Evolutionary conservation across 1,140 invertebrate species (phyloP).

Genomic region (Steinernema khuongi): DNA sequence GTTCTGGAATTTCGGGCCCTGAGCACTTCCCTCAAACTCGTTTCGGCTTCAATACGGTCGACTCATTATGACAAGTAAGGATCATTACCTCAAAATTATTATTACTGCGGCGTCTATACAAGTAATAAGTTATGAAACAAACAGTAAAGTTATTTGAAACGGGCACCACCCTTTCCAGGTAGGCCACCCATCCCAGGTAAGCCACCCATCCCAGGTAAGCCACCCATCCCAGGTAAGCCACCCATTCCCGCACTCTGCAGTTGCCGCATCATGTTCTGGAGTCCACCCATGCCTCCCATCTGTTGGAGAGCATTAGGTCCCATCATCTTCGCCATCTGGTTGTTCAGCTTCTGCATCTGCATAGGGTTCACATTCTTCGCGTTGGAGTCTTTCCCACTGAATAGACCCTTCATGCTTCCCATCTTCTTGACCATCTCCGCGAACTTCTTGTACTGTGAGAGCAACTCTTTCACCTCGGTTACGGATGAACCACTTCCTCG

Average conservation of each 20-base stretch:
- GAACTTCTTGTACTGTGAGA: slow-evolving; percentile 97
- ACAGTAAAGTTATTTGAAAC: not conserved
- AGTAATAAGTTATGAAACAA: not conserved
- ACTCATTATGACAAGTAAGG: no score
- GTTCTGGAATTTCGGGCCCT: no score
- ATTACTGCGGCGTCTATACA: no score
- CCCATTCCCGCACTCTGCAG: not conserved
- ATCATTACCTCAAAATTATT: no score
- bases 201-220: not conserved
- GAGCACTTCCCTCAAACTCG: no score
- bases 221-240: not conserved
- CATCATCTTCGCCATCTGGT: slow-evolving; percentile 99
- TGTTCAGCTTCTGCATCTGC: slow-evolving; percentile 96
- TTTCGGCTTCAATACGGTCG: no score
- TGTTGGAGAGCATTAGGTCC: slow-evolving; percentile 91
- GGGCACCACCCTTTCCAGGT: no score
- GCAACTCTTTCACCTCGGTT: slow-evolving; percentile 90
- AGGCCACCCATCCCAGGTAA: not conserved
- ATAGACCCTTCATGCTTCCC: slow-evolving; percentile 97
- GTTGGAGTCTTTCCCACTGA: slow-evolving; percentile 68
- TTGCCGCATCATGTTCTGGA: slow-evolving; percentile 96
- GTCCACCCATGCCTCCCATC: slow-evolving; percentile 85
- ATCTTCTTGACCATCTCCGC: slow-evolving; percentile 99
- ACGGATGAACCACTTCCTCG: slow-evolving; percentile 88
- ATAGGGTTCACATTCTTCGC: slow-evolving; percentile 93